These are phyloP conservation scores for Todiramphus saurophagus DNA, from an alignment of 2,113 vertebrate genomes.

Conservation along the genomic window DNA sequence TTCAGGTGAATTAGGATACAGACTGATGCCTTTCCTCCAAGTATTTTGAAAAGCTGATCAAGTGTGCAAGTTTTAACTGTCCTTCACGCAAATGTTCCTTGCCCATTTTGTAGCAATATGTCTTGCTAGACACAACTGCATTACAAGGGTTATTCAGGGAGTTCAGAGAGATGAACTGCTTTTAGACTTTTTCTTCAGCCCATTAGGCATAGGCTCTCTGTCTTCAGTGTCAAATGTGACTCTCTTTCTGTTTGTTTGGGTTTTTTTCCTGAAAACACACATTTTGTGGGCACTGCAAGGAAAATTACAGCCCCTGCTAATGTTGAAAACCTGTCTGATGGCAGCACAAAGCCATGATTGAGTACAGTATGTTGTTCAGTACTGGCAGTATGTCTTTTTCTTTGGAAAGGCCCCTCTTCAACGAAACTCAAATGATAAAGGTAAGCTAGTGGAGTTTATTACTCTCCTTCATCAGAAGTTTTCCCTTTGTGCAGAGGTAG, in stretches of 20 bases:
- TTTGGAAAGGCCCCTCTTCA: conserved; percentile 1
- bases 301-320: conserved; percentile 39
- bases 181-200: neutral
- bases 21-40: neutral
- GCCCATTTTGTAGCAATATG: neutral
- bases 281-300: neutral
- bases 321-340: conserved; percentile 39
- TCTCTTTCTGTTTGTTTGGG: neutral
- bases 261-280: neutral
- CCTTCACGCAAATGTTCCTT: neutral
- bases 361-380: neutral
- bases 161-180: conserved; percentile 2
- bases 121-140: neutral
- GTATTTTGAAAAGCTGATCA: neutral
- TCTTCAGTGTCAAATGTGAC: neutral
- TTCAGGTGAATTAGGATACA: neutral
- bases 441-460: conserved; percentile 5
- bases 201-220: conserved; percentile 6
- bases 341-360: neutral
- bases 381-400: neutral
- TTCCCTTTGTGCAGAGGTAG: neutral
- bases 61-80: neutral
- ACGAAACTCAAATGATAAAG: neutral
- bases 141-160: neutral
- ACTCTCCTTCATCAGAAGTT: conserved; percentile 15